phyloP scores from a whole-genome alignment of 2,888 invertebrate species.

The Cataglyphis altisquamis region DNA sequence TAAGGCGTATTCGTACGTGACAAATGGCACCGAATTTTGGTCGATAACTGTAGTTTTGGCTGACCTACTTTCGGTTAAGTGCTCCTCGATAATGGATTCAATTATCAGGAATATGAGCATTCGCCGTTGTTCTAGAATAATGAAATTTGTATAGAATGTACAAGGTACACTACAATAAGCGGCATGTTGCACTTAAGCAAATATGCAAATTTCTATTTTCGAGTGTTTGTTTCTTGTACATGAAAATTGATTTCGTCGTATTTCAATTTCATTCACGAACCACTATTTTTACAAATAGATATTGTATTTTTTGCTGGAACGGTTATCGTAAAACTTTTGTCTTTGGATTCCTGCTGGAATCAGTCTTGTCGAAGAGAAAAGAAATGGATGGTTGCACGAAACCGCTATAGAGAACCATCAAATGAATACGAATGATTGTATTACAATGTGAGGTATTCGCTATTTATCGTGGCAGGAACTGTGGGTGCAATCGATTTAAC shows the following conservation, averaged over 20 bases:
- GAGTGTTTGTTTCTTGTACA: background rate
- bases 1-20: slow-evolving; percentile 20
- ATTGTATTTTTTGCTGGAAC: background rate
- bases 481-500: slow-evolving; percentile 15
- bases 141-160: slow-evolving; percentile 23
- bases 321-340: slow-evolving; percentile 40
- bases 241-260: background rate
- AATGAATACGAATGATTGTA: slow-evolving; percentile 75
- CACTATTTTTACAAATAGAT: slow-evolving; percentile 9
- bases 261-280: background rate
- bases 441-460: slow-evolving; percentile 66
- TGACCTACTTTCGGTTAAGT: slow-evolving; percentile 44
- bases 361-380: slow-evolving; percentile 16
- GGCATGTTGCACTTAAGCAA: background rate
- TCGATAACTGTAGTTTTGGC: slow-evolving; percentile 35
- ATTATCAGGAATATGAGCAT: slow-evolving; percentile 46
- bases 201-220: slow-evolving; percentile 6
- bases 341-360: slow-evolving; percentile 24
- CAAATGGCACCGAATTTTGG: slow-evolving; percentile 26
- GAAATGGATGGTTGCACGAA: slow-evolving; percentile 30
- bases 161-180: background rate
- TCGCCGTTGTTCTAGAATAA: slow-evolving; percentile 20
- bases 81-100: slow-evolving; percentile 34
- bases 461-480: slow-evolving; percentile 63
- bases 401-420: slow-evolving; percentile 55